These are phyloP conservation scores for Parazoanthus darwini DNA, from an alignment of 92 coral and sea anemone species.

Conservation along the genomic window DNA sequence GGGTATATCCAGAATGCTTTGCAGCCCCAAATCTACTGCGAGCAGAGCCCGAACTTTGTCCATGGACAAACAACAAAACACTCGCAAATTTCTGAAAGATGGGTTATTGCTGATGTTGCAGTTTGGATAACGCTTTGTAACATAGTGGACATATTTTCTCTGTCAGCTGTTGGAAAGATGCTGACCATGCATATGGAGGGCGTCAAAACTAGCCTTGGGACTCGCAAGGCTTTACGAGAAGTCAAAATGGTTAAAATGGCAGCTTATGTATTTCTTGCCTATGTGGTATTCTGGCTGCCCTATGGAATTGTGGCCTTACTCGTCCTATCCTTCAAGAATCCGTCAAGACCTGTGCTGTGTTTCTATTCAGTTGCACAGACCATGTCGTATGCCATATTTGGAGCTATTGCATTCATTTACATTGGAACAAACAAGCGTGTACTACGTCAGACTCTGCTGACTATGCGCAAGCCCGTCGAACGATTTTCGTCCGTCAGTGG, in stretches of 20 bases:
- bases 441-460: not conserved
- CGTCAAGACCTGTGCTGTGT: not conserved
- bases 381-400: conserved; percentile 26
- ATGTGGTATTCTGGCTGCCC: conserved; percentile 29
- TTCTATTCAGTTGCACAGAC: conserved; percentile 27
- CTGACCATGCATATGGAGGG: conserved; percentile 35
- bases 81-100: conserved; percentile 29
- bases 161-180: conserved; percentile 25
- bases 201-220: conserved; percentile 21
- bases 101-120: conserved; percentile 30
- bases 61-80: conserved; percentile 13
- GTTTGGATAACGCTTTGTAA: conserved; percentile 36
- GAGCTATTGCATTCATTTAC: conserved; percentile 29
- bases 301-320: conserved; percentile 27
- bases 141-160: conserved; percentile 15
- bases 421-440: conserved; percentile 37
- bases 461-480: not conserved
- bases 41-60: conserved; percentile 7
- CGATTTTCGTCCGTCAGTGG: conserved; percentile 13
- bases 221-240: conserved; percentile 33
- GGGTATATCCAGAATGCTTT: conserved; percentile 43
- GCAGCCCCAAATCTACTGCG: conserved; percentile 37
- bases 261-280: conserved; percentile 35
- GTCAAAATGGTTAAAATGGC: conserved; percentile 42
- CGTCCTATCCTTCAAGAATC: not conserved